These are phyloP conservation scores for Microplitis demolitor DNA, from an alignment of 1,140 invertebrate genomes.

Conservation along the genomic window DNA sequence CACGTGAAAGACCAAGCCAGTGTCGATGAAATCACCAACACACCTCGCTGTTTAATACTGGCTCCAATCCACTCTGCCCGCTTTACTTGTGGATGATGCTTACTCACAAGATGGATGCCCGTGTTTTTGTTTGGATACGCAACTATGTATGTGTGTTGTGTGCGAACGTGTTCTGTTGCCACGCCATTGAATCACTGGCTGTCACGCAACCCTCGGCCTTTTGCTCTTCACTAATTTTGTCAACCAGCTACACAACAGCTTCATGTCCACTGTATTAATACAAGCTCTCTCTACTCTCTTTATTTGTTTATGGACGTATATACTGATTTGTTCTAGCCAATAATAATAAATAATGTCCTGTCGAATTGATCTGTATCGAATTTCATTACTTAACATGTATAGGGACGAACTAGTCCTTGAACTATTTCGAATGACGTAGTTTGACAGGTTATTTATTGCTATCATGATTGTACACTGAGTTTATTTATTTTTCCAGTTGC, in stretches of 20 bases:
- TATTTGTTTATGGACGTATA: no score
- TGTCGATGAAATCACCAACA: conserved; percentile 6
- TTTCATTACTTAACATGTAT: no score
- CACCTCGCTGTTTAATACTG: neutral
- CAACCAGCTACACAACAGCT: neutral
- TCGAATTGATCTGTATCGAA: no score
- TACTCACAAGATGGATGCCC: conserved; percentile 11
- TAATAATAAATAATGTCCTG: no score
- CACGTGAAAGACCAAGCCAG: conserved; percentile 2
- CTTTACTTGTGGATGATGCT: neutral
- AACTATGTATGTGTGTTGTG: neutral
- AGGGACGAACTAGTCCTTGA: no score
- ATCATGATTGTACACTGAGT: no score
- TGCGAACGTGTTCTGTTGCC: neutral
- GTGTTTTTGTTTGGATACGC: conserved; percentile 10
- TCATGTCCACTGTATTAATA: neutral
- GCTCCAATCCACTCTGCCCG: neutral
- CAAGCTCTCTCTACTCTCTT: neutral
- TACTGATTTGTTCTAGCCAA: no score
- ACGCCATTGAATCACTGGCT: conserved; percentile 17
- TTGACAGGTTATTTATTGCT: no score
- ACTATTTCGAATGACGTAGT: no score
- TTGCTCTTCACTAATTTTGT: conserved; percentile 1
- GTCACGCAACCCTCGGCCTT: conserved; percentile 16
- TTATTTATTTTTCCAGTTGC: no score